These are phyloP conservation scores for Coracias cyanogaster DNA, from an alignment of 2,797 vertebrate genomes.

Conservation along the genomic window DNA sequence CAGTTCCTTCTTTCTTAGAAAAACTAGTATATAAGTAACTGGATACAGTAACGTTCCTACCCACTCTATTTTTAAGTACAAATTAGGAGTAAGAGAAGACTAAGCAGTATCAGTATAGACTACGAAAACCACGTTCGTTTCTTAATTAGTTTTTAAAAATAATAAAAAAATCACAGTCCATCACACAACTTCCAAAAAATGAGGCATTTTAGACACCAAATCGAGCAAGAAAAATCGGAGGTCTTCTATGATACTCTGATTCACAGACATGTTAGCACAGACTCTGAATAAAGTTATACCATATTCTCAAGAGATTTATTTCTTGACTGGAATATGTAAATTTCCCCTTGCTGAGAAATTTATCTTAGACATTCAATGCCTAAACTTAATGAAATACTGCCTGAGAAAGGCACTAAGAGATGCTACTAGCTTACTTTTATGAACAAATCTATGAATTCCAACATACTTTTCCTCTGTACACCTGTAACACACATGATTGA, in stretches of 20 bases:
- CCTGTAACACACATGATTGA: background rate
- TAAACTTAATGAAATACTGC: background rate
- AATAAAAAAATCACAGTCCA: background rate
- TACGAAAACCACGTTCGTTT: background rate
- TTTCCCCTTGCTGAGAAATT: background rate
- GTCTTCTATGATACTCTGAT: background rate
- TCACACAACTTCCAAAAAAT: background rate
- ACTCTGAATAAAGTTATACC: background rate
- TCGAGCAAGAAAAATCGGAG: background rate
- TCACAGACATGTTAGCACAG: background rate
- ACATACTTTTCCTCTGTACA: background rate
- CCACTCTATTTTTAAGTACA: background rate
- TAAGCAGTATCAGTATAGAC: background rate
- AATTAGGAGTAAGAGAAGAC: background rate
- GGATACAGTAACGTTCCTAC: background rate
- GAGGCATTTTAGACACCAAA: background rate
- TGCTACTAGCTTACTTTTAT: background rate
- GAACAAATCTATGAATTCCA: background rate
- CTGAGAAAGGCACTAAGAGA: background rate
- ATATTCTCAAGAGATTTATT: background rate
- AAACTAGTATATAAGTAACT: slow-evolving; percentile 13
- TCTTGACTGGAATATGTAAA: background rate
- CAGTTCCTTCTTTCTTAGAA: background rate
- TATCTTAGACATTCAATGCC: background rate
- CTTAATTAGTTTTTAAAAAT: background rate